Evolutionary conservation across 2,113 vertebrate genomes (phyloP), one percentile per base, ranked within the genome.

Genomic region (Plectropomus leopardus): DNA sequence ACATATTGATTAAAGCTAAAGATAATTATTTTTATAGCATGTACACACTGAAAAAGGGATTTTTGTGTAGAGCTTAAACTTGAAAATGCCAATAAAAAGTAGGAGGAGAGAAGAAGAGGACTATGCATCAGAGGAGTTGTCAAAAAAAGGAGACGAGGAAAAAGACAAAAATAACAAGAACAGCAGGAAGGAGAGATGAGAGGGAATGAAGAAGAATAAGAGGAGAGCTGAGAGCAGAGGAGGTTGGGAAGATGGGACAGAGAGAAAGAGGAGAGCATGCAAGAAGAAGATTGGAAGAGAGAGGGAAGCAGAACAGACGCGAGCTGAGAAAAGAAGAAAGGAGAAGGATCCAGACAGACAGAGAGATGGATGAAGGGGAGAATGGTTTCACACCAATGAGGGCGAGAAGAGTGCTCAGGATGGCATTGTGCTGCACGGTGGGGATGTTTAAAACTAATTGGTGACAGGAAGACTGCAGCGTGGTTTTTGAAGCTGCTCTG

Each of bases 321-420:
- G 67, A 71, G 64, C 1, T 21, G 3, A 23, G 42, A 13, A 55
- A 63, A 30, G 47, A 28, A 7, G 5, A 5, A 58, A 40, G 7
- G 23, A n/a, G 11, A 21, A n/a, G 45, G 23, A 47, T 36, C 34
- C 7, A 0, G 61, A 51, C 14, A 60, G 53, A 40, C 34, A 17
- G 50, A 58, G 4, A 24, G 45, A 67, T 0, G 24, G 40, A 24
- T 7, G 53, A 16, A 42, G 28, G 36, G 36, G 60, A 87, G 36
- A 65, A 59, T 58, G 76, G 60, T 68, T 85, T 84, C 82, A 86
- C 84, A 80, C 78, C 72, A 86, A 17, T 73, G n/a, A 48, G 5
- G 21, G 45, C 1, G 73, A 72, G 53, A 85, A 78, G 88, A 86
- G 84, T 73, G 81, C 65, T 91, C 55, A 0, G 1, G 24, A 4